Base-by-base conservation (phyloP, 2,113 vertebrate species). In the Syngnathus scovelli region DNA sequence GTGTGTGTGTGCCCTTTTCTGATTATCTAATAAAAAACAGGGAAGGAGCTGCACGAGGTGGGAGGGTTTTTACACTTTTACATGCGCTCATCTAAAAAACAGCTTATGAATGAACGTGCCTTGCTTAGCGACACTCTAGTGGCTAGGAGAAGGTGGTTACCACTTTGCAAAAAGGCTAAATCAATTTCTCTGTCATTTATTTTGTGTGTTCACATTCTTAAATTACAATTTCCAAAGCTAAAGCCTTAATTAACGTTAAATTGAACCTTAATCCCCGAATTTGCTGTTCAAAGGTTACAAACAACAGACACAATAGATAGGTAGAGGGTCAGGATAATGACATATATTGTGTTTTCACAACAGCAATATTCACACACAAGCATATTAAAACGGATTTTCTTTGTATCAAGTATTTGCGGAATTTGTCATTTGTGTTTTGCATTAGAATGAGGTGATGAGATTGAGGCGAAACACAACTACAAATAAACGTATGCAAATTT, bases 1-100 rank as follows among this genome's bases (percentile, higher is more conserved):
- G 61, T 68, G 52, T 51, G 49, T 36, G 55, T 36, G 55, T 15
- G 23, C 23, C 23, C 55, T 55, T 55, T 55, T 55, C 21, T 64
- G 55, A 75, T 81, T 69, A 77, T 60, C 69, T 65, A 49, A 69
- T 72, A 65, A 66, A 74, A 58, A 72, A 21, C 19, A 0, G 71
- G 38, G 55, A 12, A 21, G 49, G 66, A 39, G 56, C 55, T 68
- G 65, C 46, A 58, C n/a, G 18, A 51, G 49, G 49, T 51, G 49
- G 60, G 60, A 43, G 60, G 56, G 1, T 36, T 63, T 65, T 37
- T 62, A 41, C 38, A 21, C 6, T 13, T 21, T 41, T 61, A 18
- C 43, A 63, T 43, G 16, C 10, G 58, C 15, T 16, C 39, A 33
- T 56, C 27, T 1, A 13, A 56, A 33, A 54, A 11, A 56, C 27